Evolutionary conservation across 2,113 vertebrate genomes (phyloP), one percentile per base, ranked within the genome.

Genomic region (Tringa solitaria): DNA sequence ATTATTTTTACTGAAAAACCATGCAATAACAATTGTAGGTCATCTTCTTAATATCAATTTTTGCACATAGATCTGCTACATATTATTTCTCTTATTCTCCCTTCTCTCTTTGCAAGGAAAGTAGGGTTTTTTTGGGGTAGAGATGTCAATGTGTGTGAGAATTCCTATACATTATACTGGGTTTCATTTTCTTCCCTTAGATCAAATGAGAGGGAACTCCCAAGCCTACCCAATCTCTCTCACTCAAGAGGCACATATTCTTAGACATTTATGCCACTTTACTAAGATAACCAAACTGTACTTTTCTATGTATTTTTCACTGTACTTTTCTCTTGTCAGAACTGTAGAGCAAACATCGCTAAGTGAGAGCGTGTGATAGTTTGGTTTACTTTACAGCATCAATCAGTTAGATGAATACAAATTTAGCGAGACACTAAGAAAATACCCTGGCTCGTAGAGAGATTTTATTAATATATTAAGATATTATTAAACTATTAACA

Each of bases 251-350:
- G 32, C 69, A 69, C 39, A 72, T 59, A 39, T 60, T 87, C 28
- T 28, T 68, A 95, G 70, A 54, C 7, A 1, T 89, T 95, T 65
- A 50, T 91, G 32, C n/a, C 50, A 69, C 50, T 94, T 96, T 54
- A 39, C 65, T 84, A 46, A 79, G 92, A 65, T 89, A 84, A 84
- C 80, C 68, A 72, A 77, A 74, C 65, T 89, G 50, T 87, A 88
- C 68, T 94, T 96, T 92, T 91, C 69, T 73, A 6, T 87, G 53
- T 86, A 61, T 54, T 89, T 89, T 96, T 95, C 75, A 83, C 78
- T 83, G 82, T 65, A 74, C 21, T 90, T 90, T 79, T 84, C 43
- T 94, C 85, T 90, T 96, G 92, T 93, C 90, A 95, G 92, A 90
- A 84, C 72, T 93, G 89, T 83, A 77, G 65, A 87, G 84, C 65